Conservation (phyloP, 2,888 invertebrate genomes). For the Eurois occulta region DNA sequence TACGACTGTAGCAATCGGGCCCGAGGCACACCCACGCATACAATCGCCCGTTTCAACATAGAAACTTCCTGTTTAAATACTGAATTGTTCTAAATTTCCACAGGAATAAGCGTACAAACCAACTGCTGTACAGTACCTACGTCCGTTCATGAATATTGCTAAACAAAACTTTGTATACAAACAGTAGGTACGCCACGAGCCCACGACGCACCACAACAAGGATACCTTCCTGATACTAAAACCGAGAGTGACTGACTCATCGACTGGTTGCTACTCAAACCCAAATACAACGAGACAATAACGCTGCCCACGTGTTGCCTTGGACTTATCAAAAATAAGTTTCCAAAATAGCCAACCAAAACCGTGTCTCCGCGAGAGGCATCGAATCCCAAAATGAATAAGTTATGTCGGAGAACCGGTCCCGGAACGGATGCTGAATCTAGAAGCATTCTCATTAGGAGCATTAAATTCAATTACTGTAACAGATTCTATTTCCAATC, state of each 20-base stretch:
- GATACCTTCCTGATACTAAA: slow-evolving; percentile 54
- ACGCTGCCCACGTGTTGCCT: slow-evolving; percentile 66
- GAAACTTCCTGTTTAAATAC: slow-evolving; percentile 83
- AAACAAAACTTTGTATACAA: slow-evolving; percentile 56
- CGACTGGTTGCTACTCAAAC: slow-evolving; percentile 41
- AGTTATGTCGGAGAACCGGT: slow-evolving; percentile 34
- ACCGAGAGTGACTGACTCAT: slow-evolving; percentile 57
- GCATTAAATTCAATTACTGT: slow-evolving; percentile 43
- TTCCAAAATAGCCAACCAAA: slow-evolving; percentile 29
- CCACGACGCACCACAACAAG: slow-evolving; percentile 40
- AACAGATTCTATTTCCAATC: slow-evolving; percentile 58
- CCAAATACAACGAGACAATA: slow-evolving; percentile 59
- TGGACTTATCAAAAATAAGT: slow-evolving; percentile 35
- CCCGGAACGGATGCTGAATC: slow-evolving; percentile 40
- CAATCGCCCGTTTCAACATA: slow-evolving; percentile 82
- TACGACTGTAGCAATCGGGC: slow-evolving; percentile 79
- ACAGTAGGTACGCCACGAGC: slow-evolving; percentile 35
- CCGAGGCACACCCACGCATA: slow-evolving; percentile 81
- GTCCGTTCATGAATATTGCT: slow-evolving; percentile 66
- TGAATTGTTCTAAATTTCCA: slow-evolving; percentile 70
- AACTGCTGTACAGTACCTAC: slow-evolving; percentile 24
- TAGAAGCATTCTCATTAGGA: slow-evolving; percentile 28
- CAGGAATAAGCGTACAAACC: slow-evolving; percentile 64
- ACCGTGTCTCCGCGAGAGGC: slow-evolving; percentile 51
- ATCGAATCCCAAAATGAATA: slow-evolving; percentile 41